These are phyloP conservation scores for Drosophila orosa DNA, from an alignment of 1,140 invertebrate species.

Conservation along the genomic window DNA sequence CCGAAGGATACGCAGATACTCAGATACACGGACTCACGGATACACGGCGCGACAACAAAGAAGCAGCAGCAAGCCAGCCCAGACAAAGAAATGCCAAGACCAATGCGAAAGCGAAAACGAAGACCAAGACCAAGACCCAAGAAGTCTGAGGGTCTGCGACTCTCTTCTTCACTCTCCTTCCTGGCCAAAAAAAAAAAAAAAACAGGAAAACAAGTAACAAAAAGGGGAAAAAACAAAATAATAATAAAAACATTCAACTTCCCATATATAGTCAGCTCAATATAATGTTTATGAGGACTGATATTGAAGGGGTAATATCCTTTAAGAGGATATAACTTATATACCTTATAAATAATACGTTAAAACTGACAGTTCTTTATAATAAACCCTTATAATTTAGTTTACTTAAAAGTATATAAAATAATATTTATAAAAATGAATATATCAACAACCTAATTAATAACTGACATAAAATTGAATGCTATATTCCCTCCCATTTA, in stretches of 20 bases:
- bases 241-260: constrained; percentile 2
- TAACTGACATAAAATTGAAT: background rate
- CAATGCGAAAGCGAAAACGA: constrained; percentile 36
- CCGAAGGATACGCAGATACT: constrained; percentile 40
- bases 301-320: background rate
- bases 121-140: constrained; percentile 19
- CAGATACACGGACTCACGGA: constrained; percentile 28
- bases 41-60: constrained; percentile 48
- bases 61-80: constrained; percentile 14
- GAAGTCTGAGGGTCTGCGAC: constrained; percentile 36
- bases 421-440: no score
- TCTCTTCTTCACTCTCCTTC: constrained; percentile 8
- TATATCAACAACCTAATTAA: background rate
- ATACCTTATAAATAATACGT: background rate
- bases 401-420: background rate
- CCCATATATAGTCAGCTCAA: background rate
- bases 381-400: background rate
- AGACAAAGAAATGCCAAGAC: constrained; percentile 51
- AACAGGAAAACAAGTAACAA: constrained; percentile 46
- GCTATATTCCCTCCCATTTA: background rate
- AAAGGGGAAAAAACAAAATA: background rate
- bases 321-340: background rate
- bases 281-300: background rate
- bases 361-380: background rate
- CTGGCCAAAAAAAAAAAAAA: constrained; percentile 18